Evolutionary conservation across 2,888 invertebrate species (phyloP).

Genomic region (Latrodectus hesperus): DNA sequence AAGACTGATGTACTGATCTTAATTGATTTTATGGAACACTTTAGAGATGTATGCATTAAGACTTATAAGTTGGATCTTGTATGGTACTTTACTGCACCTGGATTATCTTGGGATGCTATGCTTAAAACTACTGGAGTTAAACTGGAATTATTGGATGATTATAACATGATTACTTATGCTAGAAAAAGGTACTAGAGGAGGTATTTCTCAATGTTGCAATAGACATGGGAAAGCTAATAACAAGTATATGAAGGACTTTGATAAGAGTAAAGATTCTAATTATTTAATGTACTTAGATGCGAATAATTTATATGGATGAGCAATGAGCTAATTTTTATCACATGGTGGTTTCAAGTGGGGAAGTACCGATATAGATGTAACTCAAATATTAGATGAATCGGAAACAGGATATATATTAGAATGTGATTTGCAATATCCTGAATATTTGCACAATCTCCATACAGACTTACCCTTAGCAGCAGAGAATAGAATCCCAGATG

Average conservation of each 20-base stretch:
- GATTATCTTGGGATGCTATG: constrained; percentile 73
- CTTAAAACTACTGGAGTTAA: constrained; percentile 72
- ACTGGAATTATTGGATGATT: constrained; percentile 72
- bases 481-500: constrained; percentile 12
- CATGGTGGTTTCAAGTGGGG: constrained; percentile 45
- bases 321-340: constrained; percentile 46
- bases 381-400: background rate
- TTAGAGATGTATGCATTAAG: constrained; percentile 70
- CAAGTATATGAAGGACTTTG: constrained; percentile 36
- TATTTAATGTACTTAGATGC: constrained; percentile 52
- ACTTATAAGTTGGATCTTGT: constrained; percentile 72
- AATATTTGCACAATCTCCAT: constrained; percentile 4
- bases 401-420: constrained; percentile 21
- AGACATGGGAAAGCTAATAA: constrained; percentile 56
- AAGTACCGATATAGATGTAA: background rate
- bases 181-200: constrained; percentile 70
- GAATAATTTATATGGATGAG: constrained; percentile 69
- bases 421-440: constrained; percentile 27
- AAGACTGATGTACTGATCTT: background rate
- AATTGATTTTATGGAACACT: background rate
- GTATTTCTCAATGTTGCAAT: constrained; percentile 45
- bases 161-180: constrained; percentile 72
- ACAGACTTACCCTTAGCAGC: constrained; percentile 56
- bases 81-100: constrained; percentile 71
- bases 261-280: background rate